phyloP scores from a whole-genome alignment of 2,113 vertebrate genomes.

The Raja brachyura region DNA sequence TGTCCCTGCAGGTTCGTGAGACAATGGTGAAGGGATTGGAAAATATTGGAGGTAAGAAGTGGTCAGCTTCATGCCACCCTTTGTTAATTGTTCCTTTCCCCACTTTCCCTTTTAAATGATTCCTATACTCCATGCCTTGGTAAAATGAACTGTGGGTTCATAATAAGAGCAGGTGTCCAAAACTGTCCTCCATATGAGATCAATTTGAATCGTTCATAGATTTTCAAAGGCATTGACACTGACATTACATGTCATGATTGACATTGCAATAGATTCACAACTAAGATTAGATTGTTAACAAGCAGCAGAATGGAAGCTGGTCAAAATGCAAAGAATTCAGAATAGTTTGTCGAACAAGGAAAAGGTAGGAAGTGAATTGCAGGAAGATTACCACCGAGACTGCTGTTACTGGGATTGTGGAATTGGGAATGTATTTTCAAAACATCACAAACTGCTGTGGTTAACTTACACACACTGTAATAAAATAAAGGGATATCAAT shows the following conservation, averaged over 20 bases:
- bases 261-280: background rate
- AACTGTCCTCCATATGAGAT: background rate
- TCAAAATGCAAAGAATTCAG: no score
- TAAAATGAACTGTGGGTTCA: background rate
- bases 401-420: background rate
- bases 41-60: conserved; percentile 79
- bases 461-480: background rate
- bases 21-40: conserved; percentile 72
- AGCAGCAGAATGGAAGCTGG: no score
- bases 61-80: background rate
- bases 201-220: background rate
- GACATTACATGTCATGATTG: background rate
- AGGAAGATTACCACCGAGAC: background rate
- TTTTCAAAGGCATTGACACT: background rate
- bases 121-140: background rate
- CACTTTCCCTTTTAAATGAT: background rate
- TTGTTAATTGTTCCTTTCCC: background rate
- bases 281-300: background rate
- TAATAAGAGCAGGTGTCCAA: background rate
- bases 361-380: background rate
- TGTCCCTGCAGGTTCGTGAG: conserved; percentile 73
- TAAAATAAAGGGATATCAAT: background rate
- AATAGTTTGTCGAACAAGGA: background rate
- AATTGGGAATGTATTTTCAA: background rate
- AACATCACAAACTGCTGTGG: background rate